Evolutionary conservation across 2,888 invertebrate species (phyloP).

Genomic region (Cylloceria caligata): DNA sequence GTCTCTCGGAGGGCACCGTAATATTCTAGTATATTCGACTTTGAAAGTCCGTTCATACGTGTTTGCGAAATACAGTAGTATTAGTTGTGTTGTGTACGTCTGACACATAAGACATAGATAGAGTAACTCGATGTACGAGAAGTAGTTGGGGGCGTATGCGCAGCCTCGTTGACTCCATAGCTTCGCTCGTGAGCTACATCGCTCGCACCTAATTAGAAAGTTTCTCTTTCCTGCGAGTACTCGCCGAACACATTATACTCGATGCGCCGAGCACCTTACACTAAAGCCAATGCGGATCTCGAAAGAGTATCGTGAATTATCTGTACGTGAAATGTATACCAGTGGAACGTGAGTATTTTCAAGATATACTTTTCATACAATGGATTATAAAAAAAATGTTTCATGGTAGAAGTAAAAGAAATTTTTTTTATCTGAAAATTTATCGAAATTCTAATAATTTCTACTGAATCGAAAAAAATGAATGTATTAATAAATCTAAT

Average conservation of each 20-base stretch:
- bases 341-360: not conserved
- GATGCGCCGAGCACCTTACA: conserved; percentile 42
- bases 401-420: no score
- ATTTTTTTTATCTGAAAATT: no score
- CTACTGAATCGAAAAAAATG: no score
- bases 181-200: conserved; percentile 65
- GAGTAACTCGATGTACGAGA: conserved; percentile 17
- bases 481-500: no score
- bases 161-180: conserved; percentile 50
- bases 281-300: conserved; percentile 22
- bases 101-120: not conserved
- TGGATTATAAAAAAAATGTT: not conserved
- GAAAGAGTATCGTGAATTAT: conserved; percentile 19
- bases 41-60: no score
- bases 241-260: conserved; percentile 31
- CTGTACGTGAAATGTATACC: not conserved
- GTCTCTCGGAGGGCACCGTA: conserved; percentile 31
- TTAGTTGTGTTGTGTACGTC: not conserved
- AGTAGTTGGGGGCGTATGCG: conserved; percentile 51
- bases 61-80: not conserved
- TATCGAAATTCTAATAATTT: no score
- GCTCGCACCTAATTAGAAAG: conserved; percentile 73
- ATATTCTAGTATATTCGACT: conserved; percentile 39
- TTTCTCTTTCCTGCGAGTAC: conserved; percentile 69
- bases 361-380: not conserved